Base-by-base conservation (phyloP, 2,888 invertebrate species). In the Agonopterix heracliana region DNA sequence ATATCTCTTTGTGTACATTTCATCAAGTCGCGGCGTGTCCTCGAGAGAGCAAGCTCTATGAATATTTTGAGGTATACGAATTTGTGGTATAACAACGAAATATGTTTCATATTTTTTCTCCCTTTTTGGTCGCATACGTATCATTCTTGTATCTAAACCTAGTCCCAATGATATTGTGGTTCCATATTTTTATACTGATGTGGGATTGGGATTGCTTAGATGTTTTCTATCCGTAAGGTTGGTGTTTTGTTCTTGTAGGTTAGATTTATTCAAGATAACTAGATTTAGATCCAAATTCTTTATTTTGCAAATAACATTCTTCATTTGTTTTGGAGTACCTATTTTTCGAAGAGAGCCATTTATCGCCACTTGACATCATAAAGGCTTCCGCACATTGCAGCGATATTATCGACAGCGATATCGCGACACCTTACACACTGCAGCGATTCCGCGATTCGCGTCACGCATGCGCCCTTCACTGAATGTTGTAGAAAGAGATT, bases 41-140 rank as follows among this genome's bases (percentile, higher is more conserved):
- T 78, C 77, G 51, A 61, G 77, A 74, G 75, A 72, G 68, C 74
- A 68, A 66, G 62, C 64, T 66, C 74, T 74, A 79, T 80, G 81
- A 81, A 82, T 82, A 81, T 78, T 76, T 81, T 71, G 68, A 68
- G 71, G 62, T 70, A 73, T 66, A 74, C 64, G 64, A 75, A 75
- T 78, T 73, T 72, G 60, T 70, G 66, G 63, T 66, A 61, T 65
- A 66, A 68, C 64, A 61, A 60, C 61, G 56, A 57, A 63, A 68
- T 61, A 70, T 66, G 62, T 69, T 72, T 66, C 56, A 11, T 46
- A 44, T 43, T 46, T 45, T 35, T 45, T 49, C 49, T 48, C 43
- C 42, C 41, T 17, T 42, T 41, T 43, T 42, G 36, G 41, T 35
- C 17, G 42, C 44, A 45, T 54, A 52, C 55, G 55, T 59, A 61